Base-by-base conservation (phyloP, 2,113 vertebrate genomes). In the Phoxinus phoxinus region DNA sequence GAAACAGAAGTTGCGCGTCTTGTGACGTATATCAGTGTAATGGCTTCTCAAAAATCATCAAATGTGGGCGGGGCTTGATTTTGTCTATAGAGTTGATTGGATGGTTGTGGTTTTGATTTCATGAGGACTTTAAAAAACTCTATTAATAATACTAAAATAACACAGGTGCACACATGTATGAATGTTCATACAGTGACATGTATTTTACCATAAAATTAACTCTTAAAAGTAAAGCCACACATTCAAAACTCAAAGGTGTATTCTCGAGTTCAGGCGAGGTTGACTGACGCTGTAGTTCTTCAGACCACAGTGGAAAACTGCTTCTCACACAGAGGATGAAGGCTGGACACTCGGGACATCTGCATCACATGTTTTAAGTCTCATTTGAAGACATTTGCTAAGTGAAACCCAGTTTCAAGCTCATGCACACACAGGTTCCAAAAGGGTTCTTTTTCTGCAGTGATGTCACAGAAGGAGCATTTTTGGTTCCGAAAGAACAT, bases 291-390 rank as follows among this genome's bases (percentile, higher is more conserved):
- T 30, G 13, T 6, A 21, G 61, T 72, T n/a, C 10, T 6, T 37
- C n/a, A 87, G 84, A 88, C 51, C 71, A 71, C 83, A 69, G 46
- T 27, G 72, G 46, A 44, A 19, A 79, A 71, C 17, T 61, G 27
- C 81, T 67, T 61, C 23, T 44, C 41, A 81, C 53, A 11, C 44
- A 48, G 4, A 65, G 25, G 27, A 58, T 30, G 30, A 17, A 75
- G 51, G 51, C 51, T 56, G 51, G 19, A 56, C 17, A 21, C 35
- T 71, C 35, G 17, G 19, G 51, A 71, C 32, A 37, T 71, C 65
- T 69, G 32, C 32, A 37, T 10, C 9, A 41, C 67, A 71, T 4
- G 19, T 41, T 71, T 71, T 12, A 71, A 11, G 67, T 41, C 67
- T 35, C 23, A 11, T 59, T 11, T 59, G 23, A 25, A 25, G 58